Evolutionary conservation across 2,113 vertebrate species (phyloP).

Genomic region (Paramormyrops kingsleyae): DNA sequence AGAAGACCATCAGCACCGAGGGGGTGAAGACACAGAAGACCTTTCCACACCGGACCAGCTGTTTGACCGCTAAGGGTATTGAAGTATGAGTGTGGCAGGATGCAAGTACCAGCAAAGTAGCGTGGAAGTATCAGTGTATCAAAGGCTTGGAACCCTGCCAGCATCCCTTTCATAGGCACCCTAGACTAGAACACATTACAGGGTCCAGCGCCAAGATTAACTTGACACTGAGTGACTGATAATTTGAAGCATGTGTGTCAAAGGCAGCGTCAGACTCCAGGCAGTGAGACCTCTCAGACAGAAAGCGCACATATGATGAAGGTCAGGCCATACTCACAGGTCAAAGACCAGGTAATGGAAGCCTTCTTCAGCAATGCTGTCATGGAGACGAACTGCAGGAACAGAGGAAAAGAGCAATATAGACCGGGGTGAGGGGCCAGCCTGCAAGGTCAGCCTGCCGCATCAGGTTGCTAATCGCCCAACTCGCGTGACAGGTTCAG

Average conservation of each 20-base stretch:
- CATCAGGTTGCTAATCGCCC: neutral
- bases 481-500: neutral
- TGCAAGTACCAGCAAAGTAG: neutral
- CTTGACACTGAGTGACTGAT: neutral
- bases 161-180: neutral
- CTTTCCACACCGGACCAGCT: neutral
- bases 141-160: neutral
- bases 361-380: slow-evolving; percentile 82
- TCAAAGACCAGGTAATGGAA: slow-evolving; percentile 84
- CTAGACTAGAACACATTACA: neutral
- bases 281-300: neutral
- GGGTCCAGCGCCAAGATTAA: neutral
- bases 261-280: neutral
- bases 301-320: neutral
- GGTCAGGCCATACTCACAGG: slow-evolving; percentile 67
- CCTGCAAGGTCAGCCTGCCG: neutral
- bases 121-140: neutral
- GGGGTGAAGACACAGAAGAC: neutral
- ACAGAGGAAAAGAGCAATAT: neutral
- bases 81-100: neutral
- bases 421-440: neutral
- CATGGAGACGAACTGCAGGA: slow-evolving; percentile 72
- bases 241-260: neutral
- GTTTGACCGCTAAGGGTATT: neutral
- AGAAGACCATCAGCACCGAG: neutral